Evolutionary conservation across 2,797 vertebrate genomes (phyloP), one percentile per base, ranked within the genome.

Genomic region (Sebastes dallii): DNA sequence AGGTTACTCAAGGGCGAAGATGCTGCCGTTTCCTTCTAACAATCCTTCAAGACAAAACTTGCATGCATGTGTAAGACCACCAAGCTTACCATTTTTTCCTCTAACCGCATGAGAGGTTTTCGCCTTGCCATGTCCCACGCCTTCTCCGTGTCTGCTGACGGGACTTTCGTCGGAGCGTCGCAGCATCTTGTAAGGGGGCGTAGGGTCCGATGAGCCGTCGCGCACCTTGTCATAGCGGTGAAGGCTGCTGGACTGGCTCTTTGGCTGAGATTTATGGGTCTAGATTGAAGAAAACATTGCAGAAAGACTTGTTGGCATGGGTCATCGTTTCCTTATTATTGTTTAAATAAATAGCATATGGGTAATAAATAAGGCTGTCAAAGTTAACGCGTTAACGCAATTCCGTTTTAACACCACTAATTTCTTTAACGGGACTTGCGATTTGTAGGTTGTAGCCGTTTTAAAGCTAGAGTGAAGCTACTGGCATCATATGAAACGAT

Each of bases 151-250:
- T 93, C 98, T 97, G 95, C 96, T 97, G 91, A 99, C 98, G 72
- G 98, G 98, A 93, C 98, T 99, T 73, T 95, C 94, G 81, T 99
- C 97, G 52, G 99, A 99, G 83, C 98, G 96, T 58, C 98, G 98
- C 91, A 98, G 94, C 96, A 99, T 98, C 96, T 99, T 99, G 92
- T 96, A 98, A 70, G 98, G 98, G 81, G 99, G 99, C 24, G 97
- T 98, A 93, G 98, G 97, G 89, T 99, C 98, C 58, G 97, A 94
- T 32, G 97, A 93, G 82, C 91, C 91, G 90, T 99, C 98, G 74
- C 98, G 97, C 96, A 97, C 97, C 95, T 99, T 99, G 94, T 99
- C 98, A 92, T 99, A 97, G 88, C 97, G 97, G 92, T 99, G 97
- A 95, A 99, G 96, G 86, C 96, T 97, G 94, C 95, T 93, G 88